Evolutionary conservation across 2,888 invertebrate species (phyloP).

Genomic region (Anthrax anthrax): DNA sequence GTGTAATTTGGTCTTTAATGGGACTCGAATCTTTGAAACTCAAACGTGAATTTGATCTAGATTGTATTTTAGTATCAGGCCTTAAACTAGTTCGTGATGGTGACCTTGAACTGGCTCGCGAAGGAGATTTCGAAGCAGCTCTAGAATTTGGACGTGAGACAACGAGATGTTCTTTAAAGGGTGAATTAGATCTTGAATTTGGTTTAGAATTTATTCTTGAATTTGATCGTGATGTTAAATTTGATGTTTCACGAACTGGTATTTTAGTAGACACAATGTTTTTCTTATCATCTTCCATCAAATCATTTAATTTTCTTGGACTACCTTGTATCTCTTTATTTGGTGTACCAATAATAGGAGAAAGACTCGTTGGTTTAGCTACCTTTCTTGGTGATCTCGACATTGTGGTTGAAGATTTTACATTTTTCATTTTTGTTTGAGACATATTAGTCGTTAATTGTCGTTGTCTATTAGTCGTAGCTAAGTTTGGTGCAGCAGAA

Average conservation of each 20-base stretch:
- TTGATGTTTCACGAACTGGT: constrained; percentile 20
- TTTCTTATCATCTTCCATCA: constrained; percentile 1
- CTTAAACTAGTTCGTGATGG: constrained; percentile 16
- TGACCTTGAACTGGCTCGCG: constrained; percentile 18
- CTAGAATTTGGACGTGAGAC: constrained; percentile 18
- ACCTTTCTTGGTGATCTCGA: constrained; percentile 23
- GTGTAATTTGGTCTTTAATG: constrained; percentile 5
- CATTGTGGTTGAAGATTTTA: background rate
- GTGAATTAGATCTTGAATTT: constrained; percentile 18
- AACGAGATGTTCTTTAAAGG: constrained; percentile 19
- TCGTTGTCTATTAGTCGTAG: background rate
- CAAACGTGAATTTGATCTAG: constrained; percentile 18
- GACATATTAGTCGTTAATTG: background rate
- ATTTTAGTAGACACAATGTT: constrained; percentile 30
- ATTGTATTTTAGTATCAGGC: constrained; percentile 14
- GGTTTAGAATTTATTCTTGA: constrained; percentile 10
- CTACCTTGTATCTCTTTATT: constrained; percentile 24
- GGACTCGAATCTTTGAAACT: background rate
- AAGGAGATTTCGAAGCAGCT: constrained; percentile 21
- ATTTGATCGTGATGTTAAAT: constrained; percentile 12
- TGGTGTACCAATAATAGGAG: constrained; percentile 33
- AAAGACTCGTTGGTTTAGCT: constrained; percentile 28
- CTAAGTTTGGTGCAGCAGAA: constrained; percentile 6
- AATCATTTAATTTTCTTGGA: constrained; percentile 17
- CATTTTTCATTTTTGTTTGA: constrained; percentile 7